Base-by-base conservation (phyloP, 2,888 invertebrate genomes). In the Phengaris arion region DNA sequence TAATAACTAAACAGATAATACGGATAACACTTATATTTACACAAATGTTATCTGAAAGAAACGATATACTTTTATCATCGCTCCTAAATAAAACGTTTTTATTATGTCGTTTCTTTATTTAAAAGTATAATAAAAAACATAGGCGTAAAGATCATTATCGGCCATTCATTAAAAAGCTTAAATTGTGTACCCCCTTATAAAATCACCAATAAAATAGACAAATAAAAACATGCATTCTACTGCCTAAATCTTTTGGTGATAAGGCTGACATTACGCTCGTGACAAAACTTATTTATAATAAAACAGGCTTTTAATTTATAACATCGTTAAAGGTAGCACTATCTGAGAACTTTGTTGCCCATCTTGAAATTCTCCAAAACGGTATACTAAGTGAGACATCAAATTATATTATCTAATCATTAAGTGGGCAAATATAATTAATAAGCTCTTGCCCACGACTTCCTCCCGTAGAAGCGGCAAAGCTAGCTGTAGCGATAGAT, bases 241-340 rank as follows among this genome's bases (percentile, higher is more conserved):
- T 64, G 35, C 48, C 48, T 59, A 22, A 59, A 13, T 45, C 35
- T 72, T 72, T 22, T 51, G 52, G 51, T 52, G 54, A 12, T 72
- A 15, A 52, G 48, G 15, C 22, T 72, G 54, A 68, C 68, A 68
- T 12, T 45, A 13, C 46, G 45, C 45, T 45, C 9, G 35, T 48
- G 51, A 70, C 51, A 72, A 72, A 72, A 54, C 45, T 72, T 72
- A 72, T 54, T 72, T 13, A 64, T 12, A 59, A 13, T 54, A 52
- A 54, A 72, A 54, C 54, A 52, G 54, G 52, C 72, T 72, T 72
- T 52, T 72, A 72, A 72, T 72, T 72, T 72, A 72, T 72, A 10
- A 72, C 54, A 22, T 72, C 72, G 52, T 72, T 54, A 72, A 72
- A 72, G 54, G 54, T 72, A 72, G 54, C 72, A 72, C 52, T 54